phyloP scores from a whole-genome alignment of 2,797 vertebrate genomes.

The Hozukius guyotensis region DNA sequence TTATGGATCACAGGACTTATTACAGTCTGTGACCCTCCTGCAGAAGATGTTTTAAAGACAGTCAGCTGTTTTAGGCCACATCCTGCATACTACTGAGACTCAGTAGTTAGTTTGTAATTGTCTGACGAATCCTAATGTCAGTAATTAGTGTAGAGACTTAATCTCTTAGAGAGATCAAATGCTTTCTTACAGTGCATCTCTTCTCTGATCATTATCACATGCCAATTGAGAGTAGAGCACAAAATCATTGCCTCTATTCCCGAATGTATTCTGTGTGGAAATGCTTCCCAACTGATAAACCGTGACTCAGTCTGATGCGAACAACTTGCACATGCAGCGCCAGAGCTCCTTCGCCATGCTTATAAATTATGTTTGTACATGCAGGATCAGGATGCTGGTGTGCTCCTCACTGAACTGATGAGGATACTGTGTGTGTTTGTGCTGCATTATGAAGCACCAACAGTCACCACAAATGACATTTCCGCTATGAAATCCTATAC shows the following conservation, averaged over 20 bases:
- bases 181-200: background rate
- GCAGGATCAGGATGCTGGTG: background rate
- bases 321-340: constrained; percentile 16
- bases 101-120: background rate
- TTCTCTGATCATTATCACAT: constrained; percentile 25
- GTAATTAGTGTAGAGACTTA: background rate
- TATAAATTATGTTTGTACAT: constrained; percentile 28
- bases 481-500: constrained; percentile 1
- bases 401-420: background rate
- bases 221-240: background rate
- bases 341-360: constrained; percentile 6
- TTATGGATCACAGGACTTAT: constrained; percentile 46
- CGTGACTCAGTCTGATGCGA: constrained; percentile 34
- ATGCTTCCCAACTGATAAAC: constrained; percentile 39
- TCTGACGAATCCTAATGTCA: constrained; percentile 1
- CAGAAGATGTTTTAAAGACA: constrained; percentile 20
- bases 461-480: constrained; percentile 15
- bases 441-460: constrained; percentile 16
- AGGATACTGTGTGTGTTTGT: background rate
- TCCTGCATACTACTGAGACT: background rate
- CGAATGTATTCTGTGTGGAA: constrained; percentile 33
- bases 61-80: constrained; percentile 18
- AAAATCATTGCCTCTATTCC: constrained; percentile 10
- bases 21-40: constrained; percentile 10
- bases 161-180: background rate